Percentiles rank a stretch among this genome's conserved stretches.
Conservation (phyloP, 2,888 invertebrate genomes). For the Paralinhomoeus sp. region DNA sequence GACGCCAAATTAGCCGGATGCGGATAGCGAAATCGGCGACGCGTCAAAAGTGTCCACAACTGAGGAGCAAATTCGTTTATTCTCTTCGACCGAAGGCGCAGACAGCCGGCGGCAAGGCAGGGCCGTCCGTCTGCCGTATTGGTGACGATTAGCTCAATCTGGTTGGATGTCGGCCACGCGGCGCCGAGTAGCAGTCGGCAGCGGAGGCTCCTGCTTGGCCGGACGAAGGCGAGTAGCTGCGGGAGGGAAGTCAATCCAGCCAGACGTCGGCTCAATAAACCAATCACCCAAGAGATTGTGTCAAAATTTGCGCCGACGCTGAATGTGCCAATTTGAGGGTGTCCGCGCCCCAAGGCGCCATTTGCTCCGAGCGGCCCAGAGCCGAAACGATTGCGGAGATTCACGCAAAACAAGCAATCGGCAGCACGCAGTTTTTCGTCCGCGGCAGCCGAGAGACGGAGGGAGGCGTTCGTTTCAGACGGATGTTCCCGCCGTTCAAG, state of each 20-base stretch:
- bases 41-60: too few species aligned
- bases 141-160: background rate
- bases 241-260: background rate
- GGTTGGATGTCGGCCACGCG: background rate
- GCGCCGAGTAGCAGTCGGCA: background rate
- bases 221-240: background rate
- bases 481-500: slow-evolving; percentile 99
- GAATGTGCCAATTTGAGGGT: too few species aligned
- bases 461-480: slow-evolving; percentile 47
- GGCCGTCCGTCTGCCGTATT: too few species aligned
- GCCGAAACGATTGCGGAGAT: too few species aligned
- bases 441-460: background rate
- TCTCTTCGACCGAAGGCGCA: too few species aligned
- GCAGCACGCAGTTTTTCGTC: too few species aligned
- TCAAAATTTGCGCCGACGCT: slow-evolving; percentile 7
- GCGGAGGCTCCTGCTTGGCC: background rate
- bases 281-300: slow-evolving; percentile 6
- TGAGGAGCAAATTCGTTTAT: too few species aligned
- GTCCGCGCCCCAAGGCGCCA: background rate
- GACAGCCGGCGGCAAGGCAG: too few species aligned
- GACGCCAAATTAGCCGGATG: slow-evolving; percentile 1
- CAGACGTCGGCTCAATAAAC: slow-evolving; percentile 3
- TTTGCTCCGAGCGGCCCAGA: too few species aligned
- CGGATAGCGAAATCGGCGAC: background rate
- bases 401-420: too few species aligned